phyloP scores from a whole-genome alignment of 1,140 invertebrate species.

The Drosophila erecta region DNA sequence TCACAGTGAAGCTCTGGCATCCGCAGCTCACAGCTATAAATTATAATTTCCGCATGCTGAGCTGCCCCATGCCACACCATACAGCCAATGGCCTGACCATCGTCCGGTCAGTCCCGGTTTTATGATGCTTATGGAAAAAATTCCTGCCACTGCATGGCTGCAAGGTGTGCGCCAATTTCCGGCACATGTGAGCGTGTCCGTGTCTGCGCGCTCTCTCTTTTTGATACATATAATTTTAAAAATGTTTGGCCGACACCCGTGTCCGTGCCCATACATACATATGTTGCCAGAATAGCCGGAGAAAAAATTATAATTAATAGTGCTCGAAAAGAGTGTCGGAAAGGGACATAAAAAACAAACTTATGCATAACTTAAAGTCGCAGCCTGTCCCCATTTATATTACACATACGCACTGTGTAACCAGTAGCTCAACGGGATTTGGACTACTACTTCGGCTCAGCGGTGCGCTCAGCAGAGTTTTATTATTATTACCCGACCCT shows the following conservation, averaged over 20 bases:
- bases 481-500: background rate
- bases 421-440: slow-evolving; percentile 1
- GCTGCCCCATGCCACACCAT: slow-evolving; percentile 6
- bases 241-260: slow-evolving; percentile 34
- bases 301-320: slow-evolving; percentile 61
- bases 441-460: background rate
- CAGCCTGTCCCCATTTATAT: slow-evolving; percentile 12
- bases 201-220: background rate
- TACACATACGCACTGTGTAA: slow-evolving; percentile 41
- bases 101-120: slow-evolving; percentile 55
- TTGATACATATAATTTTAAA: slow-evolving; percentile 35
- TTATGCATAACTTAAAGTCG: slow-evolving; percentile 30
- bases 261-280: slow-evolving; percentile 48
- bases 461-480: background rate
- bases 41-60: slow-evolving; percentile 76
- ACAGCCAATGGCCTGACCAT: slow-evolving; percentile 33
- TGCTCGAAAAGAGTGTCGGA: slow-evolving; percentile 21
- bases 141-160: slow-evolving; percentile 67
- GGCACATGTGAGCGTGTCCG: slow-evolving; percentile 57
- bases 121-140: slow-evolving; percentile 67
- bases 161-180: slow-evolving; percentile 80
- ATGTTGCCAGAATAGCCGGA: slow-evolving; percentile 48
- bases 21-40: slow-evolving; percentile 75
- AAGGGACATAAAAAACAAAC: slow-evolving; percentile 12
- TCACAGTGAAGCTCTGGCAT: slow-evolving; percentile 41